These are phyloP conservation scores for Cossypha polioptera DNA, from an alignment of 2,797 vertebrate species.

Conservation along the genomic window DNA sequence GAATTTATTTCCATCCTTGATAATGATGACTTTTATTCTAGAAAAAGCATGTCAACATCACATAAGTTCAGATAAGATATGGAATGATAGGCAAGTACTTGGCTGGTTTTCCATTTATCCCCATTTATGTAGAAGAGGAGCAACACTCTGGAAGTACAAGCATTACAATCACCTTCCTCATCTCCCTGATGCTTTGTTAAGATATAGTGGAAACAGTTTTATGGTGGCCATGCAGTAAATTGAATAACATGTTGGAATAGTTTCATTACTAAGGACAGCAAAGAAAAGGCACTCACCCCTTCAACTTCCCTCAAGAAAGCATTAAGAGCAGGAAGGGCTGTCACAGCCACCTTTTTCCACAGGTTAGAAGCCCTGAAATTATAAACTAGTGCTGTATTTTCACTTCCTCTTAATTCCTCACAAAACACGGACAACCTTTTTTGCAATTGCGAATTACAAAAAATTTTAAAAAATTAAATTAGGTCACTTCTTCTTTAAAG, in stretches of 20 bases:
- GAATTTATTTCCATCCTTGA: not conserved
- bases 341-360: not conserved
- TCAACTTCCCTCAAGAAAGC: not conserved
- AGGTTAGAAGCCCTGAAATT: not conserved
- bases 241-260: not conserved
- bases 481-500: not conserved
- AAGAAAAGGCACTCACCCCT: not conserved
- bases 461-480: not conserved
- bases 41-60: not conserved
- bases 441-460: not conserved
- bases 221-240: not conserved
- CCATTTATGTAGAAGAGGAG: not conserved
- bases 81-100: not conserved
- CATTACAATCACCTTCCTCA: not conserved
- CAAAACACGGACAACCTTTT: not conserved
- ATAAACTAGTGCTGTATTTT: not conserved
- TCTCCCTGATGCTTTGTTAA: not conserved
- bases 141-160: not conserved
- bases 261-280: not conserved
- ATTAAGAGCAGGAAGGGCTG: not conserved
- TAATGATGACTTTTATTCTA: not conserved
- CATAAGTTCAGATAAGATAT: not conserved
- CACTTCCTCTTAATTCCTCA: not conserved
- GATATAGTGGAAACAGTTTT: not conserved
- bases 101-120: not conserved